A percentile compares a stretch with the other conserved stretches of the same genome.
Evolutionary conservation across 1,140 invertebrate genomes (phyloP).

Genomic region (Cylas formicarius): DNA sequence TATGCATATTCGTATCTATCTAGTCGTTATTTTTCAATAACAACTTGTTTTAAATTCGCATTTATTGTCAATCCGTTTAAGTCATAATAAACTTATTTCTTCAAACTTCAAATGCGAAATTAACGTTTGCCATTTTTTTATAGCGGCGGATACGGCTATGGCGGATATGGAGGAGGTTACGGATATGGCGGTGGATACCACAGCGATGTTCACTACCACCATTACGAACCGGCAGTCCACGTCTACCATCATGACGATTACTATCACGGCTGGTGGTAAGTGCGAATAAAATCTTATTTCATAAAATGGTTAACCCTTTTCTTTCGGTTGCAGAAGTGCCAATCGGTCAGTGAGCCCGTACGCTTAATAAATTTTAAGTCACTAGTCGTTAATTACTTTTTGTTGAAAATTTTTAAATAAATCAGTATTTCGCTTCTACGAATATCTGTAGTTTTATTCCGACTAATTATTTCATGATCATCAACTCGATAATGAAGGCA

Average conservation of each 20-base stretch:
- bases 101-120: not conserved
- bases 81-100: no score
- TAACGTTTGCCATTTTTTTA: not conserved
- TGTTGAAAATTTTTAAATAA: not conserved
- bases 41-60: no score
- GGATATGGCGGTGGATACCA: constrained; percentile 10
- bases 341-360: not conserved
- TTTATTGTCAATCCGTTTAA: no score
- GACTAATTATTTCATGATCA: no score
- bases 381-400: not conserved
- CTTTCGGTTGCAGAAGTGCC: not conserved
- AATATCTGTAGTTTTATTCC: no score
- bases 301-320: not conserved
- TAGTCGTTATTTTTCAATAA: no score
- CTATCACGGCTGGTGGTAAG: constrained; percentile 3
- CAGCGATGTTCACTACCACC: not conserved
- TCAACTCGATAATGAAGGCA: no score
- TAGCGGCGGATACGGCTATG: not conserved
- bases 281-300: not conserved
- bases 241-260: constrained; percentile 4
- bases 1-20: no score
- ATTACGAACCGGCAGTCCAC: constrained; percentile 9
- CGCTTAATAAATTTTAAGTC: not conserved
- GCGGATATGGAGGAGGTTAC: constrained; percentile 4
- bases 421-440: not conserved